phyloP scores from a whole-genome alignment of 2,797 vertebrate genomes.

The Phoxinus dragarum region DNA sequence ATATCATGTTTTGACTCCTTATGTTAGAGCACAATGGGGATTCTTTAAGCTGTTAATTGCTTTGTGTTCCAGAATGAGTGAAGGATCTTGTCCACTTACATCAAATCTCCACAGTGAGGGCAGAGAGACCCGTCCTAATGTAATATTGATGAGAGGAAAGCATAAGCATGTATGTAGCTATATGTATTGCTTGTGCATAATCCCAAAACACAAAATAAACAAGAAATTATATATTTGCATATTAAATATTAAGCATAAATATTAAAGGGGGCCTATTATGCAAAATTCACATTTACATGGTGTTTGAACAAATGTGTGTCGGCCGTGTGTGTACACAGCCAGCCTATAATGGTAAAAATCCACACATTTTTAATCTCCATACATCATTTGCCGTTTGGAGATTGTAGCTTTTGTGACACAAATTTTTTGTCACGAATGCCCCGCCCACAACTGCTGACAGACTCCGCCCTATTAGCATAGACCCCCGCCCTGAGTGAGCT shows the following conservation, averaged over 20 bases:
- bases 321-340: too few relatives aligned
- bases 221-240: not conserved
- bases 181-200: not conserved
- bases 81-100: conserved; percentile 60
- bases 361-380: too few relatives aligned
- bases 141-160: not conserved
- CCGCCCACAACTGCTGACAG: too few relatives aligned
- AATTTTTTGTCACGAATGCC: too few relatives aligned
- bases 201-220: not conserved
- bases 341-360: too few relatives aligned
- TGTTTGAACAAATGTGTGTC: too few relatives aligned
- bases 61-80: conserved; percentile 53
- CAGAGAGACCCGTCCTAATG: not conserved
- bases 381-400: too few relatives aligned
- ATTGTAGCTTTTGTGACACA: too few relatives aligned
- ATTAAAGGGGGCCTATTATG: too few relatives aligned
- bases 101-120: conserved; percentile 41
- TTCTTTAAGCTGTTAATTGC: conserved; percentile 65
- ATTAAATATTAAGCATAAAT: not conserved
- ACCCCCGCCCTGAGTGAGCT: too few relatives aligned
- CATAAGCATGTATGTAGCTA: not conserved
- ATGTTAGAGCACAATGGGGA: conserved; percentile 47
- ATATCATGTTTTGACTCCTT: conserved; percentile 38
- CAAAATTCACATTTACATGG: too few relatives aligned
- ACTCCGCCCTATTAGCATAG: too few relatives aligned